These are phyloP conservation scores for Mastomys coucha DNA, from an alignment of 2,113 vertebrate species.

Conservation along the genomic window DNA sequence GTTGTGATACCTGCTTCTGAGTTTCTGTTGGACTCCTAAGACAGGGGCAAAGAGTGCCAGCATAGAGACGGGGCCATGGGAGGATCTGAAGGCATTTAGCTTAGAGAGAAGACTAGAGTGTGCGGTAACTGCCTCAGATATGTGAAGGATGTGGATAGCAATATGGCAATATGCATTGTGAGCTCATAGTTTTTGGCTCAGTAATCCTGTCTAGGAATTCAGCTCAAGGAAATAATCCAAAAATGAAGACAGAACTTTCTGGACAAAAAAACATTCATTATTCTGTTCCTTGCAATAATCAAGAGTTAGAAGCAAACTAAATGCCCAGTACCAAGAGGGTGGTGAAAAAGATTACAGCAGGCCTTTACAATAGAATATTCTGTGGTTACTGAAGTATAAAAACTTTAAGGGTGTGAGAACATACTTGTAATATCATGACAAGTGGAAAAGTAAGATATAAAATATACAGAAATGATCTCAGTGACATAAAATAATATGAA, in stretches of 20 bases:
- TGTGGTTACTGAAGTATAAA: conserved; percentile 34
- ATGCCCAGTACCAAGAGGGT: neutral
- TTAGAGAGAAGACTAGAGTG: neutral
- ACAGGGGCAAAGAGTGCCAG: neutral
- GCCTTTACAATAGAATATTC: conserved; percentile 19
- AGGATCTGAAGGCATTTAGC: neutral
- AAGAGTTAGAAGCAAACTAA: conserved; percentile 33
- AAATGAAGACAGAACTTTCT: conserved; percentile 24
- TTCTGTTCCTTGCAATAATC: conserved; percentile 43
- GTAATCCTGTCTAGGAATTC: conserved; percentile 53
- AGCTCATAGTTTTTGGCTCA: conserved; percentile 16
- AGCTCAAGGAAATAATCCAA: conserved; percentile 55
- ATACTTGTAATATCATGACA: conserved; percentile 30
- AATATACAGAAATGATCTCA: conserved; percentile 27
- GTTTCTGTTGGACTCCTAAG: neutral
- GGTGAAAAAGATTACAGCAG: conserved; percentile 45
- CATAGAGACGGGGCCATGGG: neutral
- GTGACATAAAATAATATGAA: neutral
- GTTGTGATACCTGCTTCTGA: neutral
- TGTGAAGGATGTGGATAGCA: neutral
- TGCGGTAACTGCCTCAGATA: neutral
- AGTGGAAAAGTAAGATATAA: conserved; percentile 31
- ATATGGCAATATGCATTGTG: neutral
- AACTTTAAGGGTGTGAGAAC: conserved; percentile 24
- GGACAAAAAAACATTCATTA: conserved; percentile 15